Percentiles rank a stretch among this genome's conserved stretches.
Evolutionary conservation across 2,113 vertebrate genomes (phyloP).

Genomic region (Lepus europaeus): DNA sequence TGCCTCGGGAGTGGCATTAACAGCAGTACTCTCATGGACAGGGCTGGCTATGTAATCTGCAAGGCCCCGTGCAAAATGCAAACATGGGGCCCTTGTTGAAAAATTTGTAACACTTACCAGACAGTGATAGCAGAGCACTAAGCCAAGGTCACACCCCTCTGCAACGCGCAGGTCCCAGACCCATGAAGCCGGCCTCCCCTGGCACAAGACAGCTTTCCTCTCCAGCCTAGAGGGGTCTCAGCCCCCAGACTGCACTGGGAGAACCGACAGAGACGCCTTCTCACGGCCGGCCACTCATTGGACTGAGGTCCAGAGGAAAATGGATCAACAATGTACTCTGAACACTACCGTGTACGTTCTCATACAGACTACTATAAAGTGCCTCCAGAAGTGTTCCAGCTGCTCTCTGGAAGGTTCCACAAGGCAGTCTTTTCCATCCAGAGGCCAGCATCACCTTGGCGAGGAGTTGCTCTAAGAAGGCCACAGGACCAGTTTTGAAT

Average conservation of each 20-base stretch:
- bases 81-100: neutral
- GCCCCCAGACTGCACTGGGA: neutral
- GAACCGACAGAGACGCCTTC: neutral
- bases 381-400: slow-evolving; percentile 40
- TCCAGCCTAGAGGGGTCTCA: neutral
- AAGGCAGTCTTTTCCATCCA: slow-evolving; percentile 16
- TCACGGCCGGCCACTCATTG: neutral
- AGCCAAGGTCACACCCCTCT: neutral
- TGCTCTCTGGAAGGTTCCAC: slow-evolving; percentile 36
- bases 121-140: neutral
- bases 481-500: slow-evolving; percentile 14
- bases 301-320: neutral
- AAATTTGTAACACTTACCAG: neutral
- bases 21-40: neutral
- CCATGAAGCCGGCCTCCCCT: neutral
- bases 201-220: neutral
- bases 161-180: fast-evolving
- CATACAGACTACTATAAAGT: neutral
- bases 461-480: slow-evolving; percentile 23
- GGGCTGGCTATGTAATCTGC: neutral
- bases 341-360: neutral
- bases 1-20: neutral
- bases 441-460: neutral
- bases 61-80: neutral
- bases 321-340: neutral